Percentiles rank a stretch among this genome's conserved stretches.
Evolutionary conservation across 2,888 invertebrate genomes (phyloP).

Genomic region (Hesperia comma): DNA sequence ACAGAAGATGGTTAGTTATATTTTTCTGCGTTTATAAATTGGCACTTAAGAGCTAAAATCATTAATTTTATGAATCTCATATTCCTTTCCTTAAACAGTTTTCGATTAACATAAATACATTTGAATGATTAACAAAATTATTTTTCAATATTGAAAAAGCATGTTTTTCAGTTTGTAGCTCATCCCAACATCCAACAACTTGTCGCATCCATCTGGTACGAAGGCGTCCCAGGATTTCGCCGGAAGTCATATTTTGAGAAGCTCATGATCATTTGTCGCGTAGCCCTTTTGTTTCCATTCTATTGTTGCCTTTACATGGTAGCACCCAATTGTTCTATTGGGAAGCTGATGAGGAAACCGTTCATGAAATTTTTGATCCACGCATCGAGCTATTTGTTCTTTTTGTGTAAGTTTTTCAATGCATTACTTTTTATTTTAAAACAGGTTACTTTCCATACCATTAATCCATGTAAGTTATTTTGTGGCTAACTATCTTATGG

Average conservation of each 20-base stretch:
- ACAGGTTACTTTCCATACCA: not conserved
- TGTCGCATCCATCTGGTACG: slow-evolving; percentile 96
- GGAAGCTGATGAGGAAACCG: slow-evolving; percentile 94
- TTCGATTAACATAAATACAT: no score
- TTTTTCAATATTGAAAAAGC: not conserved
- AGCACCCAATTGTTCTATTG: slow-evolving; percentile 91
- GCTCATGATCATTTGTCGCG: slow-evolving; percentile 88
- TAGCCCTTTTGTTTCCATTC: slow-evolving; percentile 93
- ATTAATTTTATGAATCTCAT: no score
- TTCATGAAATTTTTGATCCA: slow-evolving; percentile 99
- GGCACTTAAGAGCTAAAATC: no score
- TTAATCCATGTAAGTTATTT: not conserved
- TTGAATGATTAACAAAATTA: not conserved
- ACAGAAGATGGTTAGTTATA: slow-evolving; percentile 91
- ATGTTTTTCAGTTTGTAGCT: slow-evolving; percentile 90
- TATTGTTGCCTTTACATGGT: slow-evolving; percentile 94
- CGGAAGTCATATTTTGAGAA: slow-evolving; percentile 90
- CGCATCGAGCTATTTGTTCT: slow-evolving; percentile 96
- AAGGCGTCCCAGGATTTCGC: slow-evolving; percentile 96
- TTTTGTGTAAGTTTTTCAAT: slow-evolving; percentile 89
- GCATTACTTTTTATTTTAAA: not conserved
- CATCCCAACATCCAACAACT: slow-evolving; percentile 98
- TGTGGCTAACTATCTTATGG: not conserved
- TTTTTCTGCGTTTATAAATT: no score
- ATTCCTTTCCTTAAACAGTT: not conserved